These are phyloP conservation scores for Benitochromis conjunctus DNA, from an alignment of 2,113 vertebrate species.

Conservation along the genomic window DNA sequence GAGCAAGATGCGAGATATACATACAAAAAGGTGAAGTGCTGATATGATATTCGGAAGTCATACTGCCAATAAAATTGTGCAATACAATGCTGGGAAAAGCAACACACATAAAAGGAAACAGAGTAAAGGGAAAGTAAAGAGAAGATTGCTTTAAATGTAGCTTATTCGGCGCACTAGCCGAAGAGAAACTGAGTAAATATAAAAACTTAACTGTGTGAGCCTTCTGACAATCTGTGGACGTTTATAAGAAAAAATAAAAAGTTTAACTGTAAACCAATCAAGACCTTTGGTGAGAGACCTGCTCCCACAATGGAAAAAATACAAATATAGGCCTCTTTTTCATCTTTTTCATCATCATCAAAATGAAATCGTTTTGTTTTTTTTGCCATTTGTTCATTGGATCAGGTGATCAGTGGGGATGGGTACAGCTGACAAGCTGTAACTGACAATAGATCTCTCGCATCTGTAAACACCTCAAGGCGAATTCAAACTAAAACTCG, in stretches of 20 bases:
- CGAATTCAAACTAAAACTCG: background rate
- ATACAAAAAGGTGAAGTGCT: slow-evolving; percentile 30
- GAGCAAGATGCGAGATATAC: background rate
- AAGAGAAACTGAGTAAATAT: background rate
- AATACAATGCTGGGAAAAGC: slow-evolving; percentile 7
- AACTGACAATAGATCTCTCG: background rate
- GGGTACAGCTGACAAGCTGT: background rate
- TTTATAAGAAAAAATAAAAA: background rate
- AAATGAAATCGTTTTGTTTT: background rate
- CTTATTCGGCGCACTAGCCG: slow-evolving; percentile 27
- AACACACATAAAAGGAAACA: background rate
- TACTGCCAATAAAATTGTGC: slow-evolving; percentile 13
- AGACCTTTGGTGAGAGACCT: slow-evolving; percentile 51
- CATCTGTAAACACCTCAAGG: background rate
- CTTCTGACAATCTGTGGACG: background rate
- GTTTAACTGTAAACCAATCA: background rate
- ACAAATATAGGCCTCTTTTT: background rate
- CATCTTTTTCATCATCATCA: background rate
- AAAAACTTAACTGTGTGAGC: background rate
- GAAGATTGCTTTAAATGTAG: slow-evolving; percentile 12
- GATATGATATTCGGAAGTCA: background rate
- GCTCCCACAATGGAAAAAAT: slow-evolving; percentile 52
- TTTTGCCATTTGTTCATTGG: background rate
- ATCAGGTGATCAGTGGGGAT: background rate
- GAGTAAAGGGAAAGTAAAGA: background rate